Conservation (phyloP, 2,797 vertebrate species). For the Anguilla anguilla region DNA sequence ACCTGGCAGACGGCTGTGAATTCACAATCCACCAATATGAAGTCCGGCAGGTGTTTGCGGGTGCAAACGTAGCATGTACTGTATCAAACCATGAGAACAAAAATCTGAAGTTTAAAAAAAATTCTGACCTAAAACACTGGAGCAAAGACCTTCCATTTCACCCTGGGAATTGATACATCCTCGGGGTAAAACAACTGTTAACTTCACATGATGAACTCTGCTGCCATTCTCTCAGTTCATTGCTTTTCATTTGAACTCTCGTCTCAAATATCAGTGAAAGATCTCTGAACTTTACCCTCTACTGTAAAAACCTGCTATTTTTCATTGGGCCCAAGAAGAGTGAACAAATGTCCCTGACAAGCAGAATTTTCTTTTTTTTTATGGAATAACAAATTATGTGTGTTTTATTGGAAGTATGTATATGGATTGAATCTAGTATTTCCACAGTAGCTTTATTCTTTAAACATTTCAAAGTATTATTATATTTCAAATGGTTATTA, state of each 20-base stretch:
- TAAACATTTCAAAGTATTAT: not conserved
- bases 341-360: not conserved
- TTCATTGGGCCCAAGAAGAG: not conserved
- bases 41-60: not conserved
- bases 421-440: not conserved
- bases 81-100: not conserved
- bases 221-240: slow-evolving; percentile 22
- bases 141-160: slow-evolving; percentile 28
- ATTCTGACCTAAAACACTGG: slow-evolving; percentile 16
- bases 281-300: slow-evolving; percentile 19
- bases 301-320: slow-evolving; percentile 7
- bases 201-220: slow-evolving; percentile 30
- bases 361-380: not conserved
- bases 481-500: not conserved
- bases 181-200: slow-evolving; percentile 28
- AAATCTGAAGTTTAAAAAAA: slow-evolving; percentile 12
- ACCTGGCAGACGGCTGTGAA: not conserved
- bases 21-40: not conserved
- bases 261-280: slow-evolving; percentile 12
- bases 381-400: not conserved
- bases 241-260: slow-evolving; percentile 27
- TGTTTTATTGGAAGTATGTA: not conserved
- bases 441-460: not conserved
- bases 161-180: slow-evolving; percentile 25
- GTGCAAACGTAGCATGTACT: not conserved